A percentile compares a stretch with the other conserved stretches of the same genome.
phyloP scores from a whole-genome alignment of 2,888 invertebrate species.

The Nebria brevicollis region DNA sequence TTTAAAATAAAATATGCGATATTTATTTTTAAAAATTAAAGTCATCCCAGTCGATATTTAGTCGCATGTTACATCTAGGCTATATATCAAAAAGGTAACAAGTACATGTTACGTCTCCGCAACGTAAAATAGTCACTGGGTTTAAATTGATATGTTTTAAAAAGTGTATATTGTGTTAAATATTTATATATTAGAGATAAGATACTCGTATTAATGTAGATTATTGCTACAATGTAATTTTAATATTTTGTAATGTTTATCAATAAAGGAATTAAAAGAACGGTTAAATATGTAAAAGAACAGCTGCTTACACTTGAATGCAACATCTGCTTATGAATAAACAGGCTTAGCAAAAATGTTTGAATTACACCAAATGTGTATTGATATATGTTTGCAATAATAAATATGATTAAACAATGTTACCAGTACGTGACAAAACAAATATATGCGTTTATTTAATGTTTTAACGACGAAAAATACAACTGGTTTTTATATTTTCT shows the following conservation, averaged over 20 bases:
- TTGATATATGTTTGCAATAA: not conserved
- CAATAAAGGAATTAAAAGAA: slow-evolving; percentile 28
- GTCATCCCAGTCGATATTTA: too few species aligned
- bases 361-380: not conserved
- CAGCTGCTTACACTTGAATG: slow-evolving; percentile 33
- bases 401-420: too few species aligned
- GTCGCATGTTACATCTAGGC: too few species aligned
- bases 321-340: slow-evolving; percentile 37
- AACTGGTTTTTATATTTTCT: not conserved
- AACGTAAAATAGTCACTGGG: too few species aligned
- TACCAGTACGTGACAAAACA: not conserved
- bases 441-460: not conserved
- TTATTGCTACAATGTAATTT: slow-evolving; percentile 15
- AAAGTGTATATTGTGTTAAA: too few species aligned
- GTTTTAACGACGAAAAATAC: not conserved
- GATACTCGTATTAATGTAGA: not conserved
- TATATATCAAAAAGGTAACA: too few species aligned
- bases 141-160: too few species aligned
- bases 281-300: slow-evolving; percentile 38
- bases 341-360: not conserved
- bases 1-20: too few species aligned
- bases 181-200: not conserved
- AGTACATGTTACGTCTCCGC: too few species aligned
- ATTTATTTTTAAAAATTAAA: too few species aligned
- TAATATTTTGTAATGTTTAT: slow-evolving; percentile 26